Evolutionary conservation across 2,888 invertebrate genomes (phyloP), one percentile per base, ranked within the genome.

Genomic region (Hyles lineata): DNA sequence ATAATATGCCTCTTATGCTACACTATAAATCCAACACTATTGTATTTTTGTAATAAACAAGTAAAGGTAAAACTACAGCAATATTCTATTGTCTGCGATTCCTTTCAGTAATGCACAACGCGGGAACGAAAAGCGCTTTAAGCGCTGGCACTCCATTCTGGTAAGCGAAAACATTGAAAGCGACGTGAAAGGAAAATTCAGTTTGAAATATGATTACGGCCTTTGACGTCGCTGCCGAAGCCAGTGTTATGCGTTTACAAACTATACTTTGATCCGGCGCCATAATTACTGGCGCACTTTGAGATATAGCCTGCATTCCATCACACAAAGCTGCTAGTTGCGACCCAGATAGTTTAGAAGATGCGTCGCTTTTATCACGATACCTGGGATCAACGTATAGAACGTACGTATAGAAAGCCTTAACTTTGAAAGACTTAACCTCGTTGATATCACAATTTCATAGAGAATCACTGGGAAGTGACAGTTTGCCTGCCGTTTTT

Each of bases 151-250:
- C 74, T 71, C 50, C 69, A 67, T 70, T 69, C 72, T 67, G 70
- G 74, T 72, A 72, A 71, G 73, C 60, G 73, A 72, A 75, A 76
- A 76, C 74, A 73, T 58, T 73, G 73, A 62, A 74, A 72, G 72
- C 43, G 70, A 72, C 70, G 76, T 75, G 73, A 76, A 77, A 77
- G 75, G 76, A 73, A 78, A 80, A 78, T 79, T 76, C 80, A 78
- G 78, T 78, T 77, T 79, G 70, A 73, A 79, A 79, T 78, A 79
- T 76, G 77, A 79, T 80, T 79, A 80, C 76, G 71, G 72, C 74
- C 78, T 79, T 81, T 81, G 79, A 80, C 72, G 76, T 59, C 71
- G 69, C 59, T 58, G 71, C 71, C 71, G 62, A 71, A 73, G 70
- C 70, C 69, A 59, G 62, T 70, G 63, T 71, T 60, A 55, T 63